Evolutionary conservation across 2,797 vertebrate genomes (phyloP), one percentile per base, ranked within the genome.

Genomic region (Florisuga fusca): DNA sequence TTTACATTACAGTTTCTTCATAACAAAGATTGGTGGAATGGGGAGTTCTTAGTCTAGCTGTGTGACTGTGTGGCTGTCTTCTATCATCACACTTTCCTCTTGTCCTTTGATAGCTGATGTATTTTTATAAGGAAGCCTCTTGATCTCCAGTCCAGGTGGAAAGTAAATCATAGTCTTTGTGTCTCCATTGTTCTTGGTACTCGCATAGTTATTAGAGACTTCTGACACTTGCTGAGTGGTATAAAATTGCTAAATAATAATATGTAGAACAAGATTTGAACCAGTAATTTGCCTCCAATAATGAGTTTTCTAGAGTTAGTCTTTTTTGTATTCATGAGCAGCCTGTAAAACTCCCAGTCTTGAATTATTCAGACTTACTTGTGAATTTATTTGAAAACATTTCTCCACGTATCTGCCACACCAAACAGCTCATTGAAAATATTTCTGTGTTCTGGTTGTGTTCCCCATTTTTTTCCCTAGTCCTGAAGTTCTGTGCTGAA

Each of bases 351-450:
- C 83, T 85, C 41, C 89, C 36, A 50, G 54, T 64, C 6, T 41
- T 89, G 64, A 89, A 87, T 94, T 97, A 92, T 95, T 94, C 77
- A 90, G 71, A 26, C 41, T 85, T 87, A 71, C 69, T 89, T 90
- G 61, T 87, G 75, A 90, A 80, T 89, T 74, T 87, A 62, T 90
- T 93, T 93, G 71, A 57, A 87, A 93, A 76, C 23, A 31, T n/a
- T 88, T 93, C 16, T 12, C 77, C 10, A 26, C 1, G 1, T 55
- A 75, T 22, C 27, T 91, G 38, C 43, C 64, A 84, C 14, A 43
- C 38, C 1, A 5, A 74, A 48, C 3, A 79, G 13, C 29, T 93
- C 19, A 77, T 33, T 89, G 81, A 91, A 72, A 95, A 45, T 77
- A 87, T 58, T 89, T 10, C 29, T 51, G 6, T 80, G 29, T 67